Evolutionary conservation across 2,888 invertebrate genomes (phyloP), one percentile per base, ranked within the genome.

Genomic region (Cephus rjabovi): DNA sequence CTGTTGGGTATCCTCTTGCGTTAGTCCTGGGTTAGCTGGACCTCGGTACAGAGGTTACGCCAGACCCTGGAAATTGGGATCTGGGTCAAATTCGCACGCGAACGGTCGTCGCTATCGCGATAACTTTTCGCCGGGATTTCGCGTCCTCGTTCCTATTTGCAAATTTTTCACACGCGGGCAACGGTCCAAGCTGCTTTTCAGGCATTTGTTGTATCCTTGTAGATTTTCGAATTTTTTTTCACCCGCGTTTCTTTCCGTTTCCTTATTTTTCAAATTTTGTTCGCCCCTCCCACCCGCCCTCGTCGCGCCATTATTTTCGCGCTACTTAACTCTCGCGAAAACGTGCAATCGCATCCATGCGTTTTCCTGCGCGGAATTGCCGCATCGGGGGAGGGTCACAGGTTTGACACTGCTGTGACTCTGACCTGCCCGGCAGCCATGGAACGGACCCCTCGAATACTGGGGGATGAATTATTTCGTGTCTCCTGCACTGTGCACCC

Each of bases 401-500:
- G 56, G 9, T 56, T 56, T 56, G 56, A 15, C 56, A 23, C 56
- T 56, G 23, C 56, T 23, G 23, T 9, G 56, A 23, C 23, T 56
- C 23, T 56, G 56, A 56, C 56, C 56, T 23, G 23, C 56, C 56
- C 56, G 35, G 74, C 34, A n/a, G 74, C 30, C 37, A 74, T 33
- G 74, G 23, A 3, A n/a, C 76, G 79, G 77, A 81, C 80, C 79
- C 77, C 76, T 74, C 76, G 77, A 75, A 77, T 75, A 69, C 74
- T 70, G 37, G 71, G 85, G 88, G 87, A 91, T 91, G 89, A 91
- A 91, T 91, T 90, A 91, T 90, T 90, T 86, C 88, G 89, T 89
- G 88, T 90, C 90, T 88, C 88, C 80, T 87, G 86, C 89, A 89
- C 88, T 86, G 86, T 84, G 86, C 84, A 83, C 85, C 56, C 40